These are phyloP conservation scores for Tympanuchus pallidicinctus DNA, from an alignment of 2,113 vertebrate species.

Conservation along the genomic window DNA sequence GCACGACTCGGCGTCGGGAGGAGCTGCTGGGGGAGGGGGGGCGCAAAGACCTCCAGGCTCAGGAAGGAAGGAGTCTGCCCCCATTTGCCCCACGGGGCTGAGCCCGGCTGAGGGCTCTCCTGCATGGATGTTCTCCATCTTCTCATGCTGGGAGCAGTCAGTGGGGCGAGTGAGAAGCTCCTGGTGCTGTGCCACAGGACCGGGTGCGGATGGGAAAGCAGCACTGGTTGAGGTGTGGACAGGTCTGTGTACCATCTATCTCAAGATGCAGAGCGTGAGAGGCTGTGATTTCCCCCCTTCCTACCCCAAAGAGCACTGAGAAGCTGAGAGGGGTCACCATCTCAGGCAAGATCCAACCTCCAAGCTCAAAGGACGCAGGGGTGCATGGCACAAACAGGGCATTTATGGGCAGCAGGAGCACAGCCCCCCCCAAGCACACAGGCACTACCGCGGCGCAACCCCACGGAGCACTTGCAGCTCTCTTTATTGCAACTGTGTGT, in stretches of 20 bases:
- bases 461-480: not conserved
- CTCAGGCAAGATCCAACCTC: not conserved
- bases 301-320: not conserved
- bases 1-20: accelerated
- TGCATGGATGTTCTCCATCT: constrained; percentile 84
- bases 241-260: accelerated
- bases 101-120: not conserved
- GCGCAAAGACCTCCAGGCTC: not conserved
- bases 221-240: not conserved
- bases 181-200: accelerated
- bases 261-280: accelerated
- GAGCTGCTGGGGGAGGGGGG: not conserved
- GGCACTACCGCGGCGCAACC: not conserved
- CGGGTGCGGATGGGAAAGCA: accelerated
- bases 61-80: not conserved
- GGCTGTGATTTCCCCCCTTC: not conserved
- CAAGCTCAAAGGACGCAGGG: not conserved
- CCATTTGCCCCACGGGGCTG: not conserved
- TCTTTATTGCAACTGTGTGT: not conserved
- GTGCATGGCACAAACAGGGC: accelerated
- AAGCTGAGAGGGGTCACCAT: not conserved
- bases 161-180: not conserved
- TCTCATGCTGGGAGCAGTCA: constrained; percentile 83
- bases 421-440: not conserved
- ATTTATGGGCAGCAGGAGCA: not conserved